These are phyloP conservation scores for Campylomormyrus tamandua DNA, from an alignment of 2,113 vertebrate genomes.

Conservation along the genomic window DNA sequence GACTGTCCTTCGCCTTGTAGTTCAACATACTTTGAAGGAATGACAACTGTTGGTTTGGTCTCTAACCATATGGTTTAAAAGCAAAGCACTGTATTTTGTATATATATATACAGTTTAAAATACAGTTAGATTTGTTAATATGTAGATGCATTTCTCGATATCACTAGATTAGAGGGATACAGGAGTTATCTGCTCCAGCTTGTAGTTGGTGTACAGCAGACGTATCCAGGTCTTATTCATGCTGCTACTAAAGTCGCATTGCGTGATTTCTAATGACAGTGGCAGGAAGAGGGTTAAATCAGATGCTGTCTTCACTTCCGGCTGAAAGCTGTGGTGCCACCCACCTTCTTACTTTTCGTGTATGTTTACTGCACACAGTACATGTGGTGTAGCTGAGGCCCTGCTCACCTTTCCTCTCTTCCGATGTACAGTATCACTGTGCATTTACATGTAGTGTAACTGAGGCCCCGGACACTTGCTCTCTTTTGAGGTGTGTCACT, in stretches of 20 bases:
- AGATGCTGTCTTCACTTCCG: conserved; percentile 34
- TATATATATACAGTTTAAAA: background rate
- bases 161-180: conserved; percentile 33
- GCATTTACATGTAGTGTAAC: background rate
- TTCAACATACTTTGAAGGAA: background rate
- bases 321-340: background rate
- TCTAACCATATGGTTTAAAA: background rate
- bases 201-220: conserved; percentile 36
- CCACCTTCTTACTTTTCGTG: background rate
- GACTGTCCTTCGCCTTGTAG: background rate
- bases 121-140: background rate
- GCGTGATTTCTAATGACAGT: conserved; percentile 41
- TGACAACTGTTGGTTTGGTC: background rate
- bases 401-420: background rate
- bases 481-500: background rate
- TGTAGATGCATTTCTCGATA: conserved; percentile 12
- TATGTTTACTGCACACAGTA: background rate
- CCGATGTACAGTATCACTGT: background rate
- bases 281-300: conserved; percentile 41
- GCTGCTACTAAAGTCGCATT: conserved; percentile 43
- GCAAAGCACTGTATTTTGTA: background rate
- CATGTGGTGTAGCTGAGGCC: background rate
- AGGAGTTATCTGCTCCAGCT: conserved; percentile 30
- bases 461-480: too few relatives aligned
- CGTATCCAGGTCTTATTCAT: conserved; percentile 36